These are phyloP conservation scores for Leptodactylus fallax DNA, from an alignment of 2,797 vertebrate species.

Conservation along the genomic window DNA sequence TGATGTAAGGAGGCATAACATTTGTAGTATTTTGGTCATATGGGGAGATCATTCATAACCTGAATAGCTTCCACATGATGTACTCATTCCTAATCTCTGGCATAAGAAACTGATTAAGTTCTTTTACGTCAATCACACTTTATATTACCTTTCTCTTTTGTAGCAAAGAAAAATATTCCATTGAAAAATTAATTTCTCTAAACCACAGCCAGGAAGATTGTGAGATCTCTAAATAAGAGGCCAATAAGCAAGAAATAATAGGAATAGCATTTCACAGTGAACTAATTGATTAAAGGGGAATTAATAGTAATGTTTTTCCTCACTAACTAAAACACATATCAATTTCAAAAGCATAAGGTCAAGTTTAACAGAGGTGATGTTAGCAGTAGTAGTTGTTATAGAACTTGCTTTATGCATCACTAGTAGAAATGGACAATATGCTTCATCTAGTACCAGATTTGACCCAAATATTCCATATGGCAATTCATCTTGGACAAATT, in stretches of 20 bases:
- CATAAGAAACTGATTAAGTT: constrained; percentile 77
- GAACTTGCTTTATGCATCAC: too few relatives aligned
- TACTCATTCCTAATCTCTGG: constrained; percentile 72
- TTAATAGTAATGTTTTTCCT: neutral
- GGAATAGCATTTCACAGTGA: neutral
- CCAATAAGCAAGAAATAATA: neutral
- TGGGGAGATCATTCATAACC: constrained; percentile 61
- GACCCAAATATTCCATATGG: too few relatives aligned
- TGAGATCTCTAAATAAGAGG: neutral
- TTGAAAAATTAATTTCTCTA: constrained; percentile 42
- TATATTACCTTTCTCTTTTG: constrained; percentile 35
- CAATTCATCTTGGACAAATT: too few relatives aligned
- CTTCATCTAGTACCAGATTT: too few relatives aligned
- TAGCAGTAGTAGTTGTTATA: neutral
- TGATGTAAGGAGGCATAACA: constrained; percentile 19
- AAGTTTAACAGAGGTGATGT: neutral
- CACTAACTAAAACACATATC: neutral
- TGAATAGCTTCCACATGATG: constrained; percentile 70
- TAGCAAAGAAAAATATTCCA: constrained; percentile 31
- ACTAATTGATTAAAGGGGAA: neutral
- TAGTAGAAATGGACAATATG: too few relatives aligned
- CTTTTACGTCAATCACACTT: constrained; percentile 64
- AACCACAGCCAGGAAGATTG: neutral
- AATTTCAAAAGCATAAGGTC: neutral
- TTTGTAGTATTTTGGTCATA: constrained; percentile 30